These are phyloP conservation scores for Zaprionus lachaisei DNA, from an alignment of 1,140 invertebrate species.

Conservation along the genomic window DNA sequence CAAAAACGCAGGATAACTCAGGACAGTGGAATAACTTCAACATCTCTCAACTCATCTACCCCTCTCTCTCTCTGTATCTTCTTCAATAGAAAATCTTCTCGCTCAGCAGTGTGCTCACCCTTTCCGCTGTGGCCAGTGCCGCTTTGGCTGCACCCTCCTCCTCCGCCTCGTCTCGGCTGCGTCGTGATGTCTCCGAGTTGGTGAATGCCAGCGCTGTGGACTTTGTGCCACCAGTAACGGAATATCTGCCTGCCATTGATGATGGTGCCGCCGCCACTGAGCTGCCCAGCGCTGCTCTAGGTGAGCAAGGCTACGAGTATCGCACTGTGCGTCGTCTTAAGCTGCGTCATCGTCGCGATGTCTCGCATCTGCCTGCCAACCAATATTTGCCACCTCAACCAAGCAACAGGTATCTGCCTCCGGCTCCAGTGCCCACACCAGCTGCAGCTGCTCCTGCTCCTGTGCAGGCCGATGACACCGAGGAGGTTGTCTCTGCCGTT, in stretches of 20 bases:
- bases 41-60: too few species aligned
- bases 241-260: constrained; percentile 20
- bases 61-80: not conserved
- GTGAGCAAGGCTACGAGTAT: constrained; percentile 71
- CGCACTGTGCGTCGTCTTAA: constrained; percentile 71
- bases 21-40: constrained; percentile 16
- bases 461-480: constrained; percentile 54
- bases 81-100: constrained; percentile 73
- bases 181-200: constrained; percentile 67
- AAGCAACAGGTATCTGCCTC: constrained; percentile 66
- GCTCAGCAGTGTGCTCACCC: constrained; percentile 58
- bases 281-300: constrained; percentile 46
- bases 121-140: constrained; percentile 70
- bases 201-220: constrained; percentile 49
- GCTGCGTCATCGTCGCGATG: constrained; percentile 73
- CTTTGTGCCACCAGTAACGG: constrained; percentile 52
- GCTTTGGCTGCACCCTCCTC: constrained; percentile 60
- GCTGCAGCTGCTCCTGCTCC: constrained; percentile 21
- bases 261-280: constrained; percentile 32
- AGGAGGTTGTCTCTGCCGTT: constrained; percentile 62
- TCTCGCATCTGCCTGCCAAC: constrained; percentile 60
- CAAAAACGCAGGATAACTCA: constrained; percentile 5
- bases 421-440: constrained; percentile 37
- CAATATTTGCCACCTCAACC: constrained; percentile 62
- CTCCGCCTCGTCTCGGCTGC: constrained; percentile 29